phyloP scores from a whole-genome alignment of 1,140 invertebrate genomes.

The Drosophila bocqueti region DNA sequence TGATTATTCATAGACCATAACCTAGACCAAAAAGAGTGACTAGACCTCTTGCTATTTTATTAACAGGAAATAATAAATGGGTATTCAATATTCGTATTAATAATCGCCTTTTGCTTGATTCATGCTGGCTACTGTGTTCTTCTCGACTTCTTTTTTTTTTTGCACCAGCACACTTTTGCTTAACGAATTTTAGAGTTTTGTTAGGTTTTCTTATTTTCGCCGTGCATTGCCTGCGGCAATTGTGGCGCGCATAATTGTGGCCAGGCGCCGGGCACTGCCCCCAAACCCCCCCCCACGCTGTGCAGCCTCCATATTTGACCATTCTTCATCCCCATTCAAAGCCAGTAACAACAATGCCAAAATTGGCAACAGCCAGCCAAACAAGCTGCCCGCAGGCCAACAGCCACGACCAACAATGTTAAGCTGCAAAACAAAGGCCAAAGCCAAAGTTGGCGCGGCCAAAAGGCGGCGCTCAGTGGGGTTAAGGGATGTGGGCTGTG shows the following conservation, averaged over 20 bases:
- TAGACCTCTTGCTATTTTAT: neutral
- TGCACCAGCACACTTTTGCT: conserved; percentile 19
- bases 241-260: conserved; percentile 76
- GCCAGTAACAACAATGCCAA: conserved; percentile 51
- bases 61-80: neutral
- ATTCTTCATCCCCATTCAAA: conserved; percentile 41
- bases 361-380: conserved; percentile 63
- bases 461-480: conserved; percentile 14
- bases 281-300: neutral
- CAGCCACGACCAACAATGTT: conserved; percentile 62
- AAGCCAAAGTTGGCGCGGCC: conserved; percentile 56
- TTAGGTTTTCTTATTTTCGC: conserved; percentile 39
- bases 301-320: conserved; percentile 22
- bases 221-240: conserved; percentile 59
- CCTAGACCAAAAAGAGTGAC: neutral
- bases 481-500: conserved; percentile 1
- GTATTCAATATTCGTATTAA: conserved; percentile 12
- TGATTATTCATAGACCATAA: too few species aligned
- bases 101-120: neutral
- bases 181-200: conserved; percentile 70
- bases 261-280: conserved; percentile 42
- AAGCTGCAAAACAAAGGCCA: conserved; percentile 74
- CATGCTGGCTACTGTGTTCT: conserved; percentile 6
- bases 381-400: conserved; percentile 64
- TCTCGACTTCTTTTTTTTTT: neutral